Percentiles rank a stretch among this genome's conserved stretches.
Evolutionary conservation across 2,888 invertebrate genomes (phyloP).

Genomic region (Xanthorhoe designata): DNA sequence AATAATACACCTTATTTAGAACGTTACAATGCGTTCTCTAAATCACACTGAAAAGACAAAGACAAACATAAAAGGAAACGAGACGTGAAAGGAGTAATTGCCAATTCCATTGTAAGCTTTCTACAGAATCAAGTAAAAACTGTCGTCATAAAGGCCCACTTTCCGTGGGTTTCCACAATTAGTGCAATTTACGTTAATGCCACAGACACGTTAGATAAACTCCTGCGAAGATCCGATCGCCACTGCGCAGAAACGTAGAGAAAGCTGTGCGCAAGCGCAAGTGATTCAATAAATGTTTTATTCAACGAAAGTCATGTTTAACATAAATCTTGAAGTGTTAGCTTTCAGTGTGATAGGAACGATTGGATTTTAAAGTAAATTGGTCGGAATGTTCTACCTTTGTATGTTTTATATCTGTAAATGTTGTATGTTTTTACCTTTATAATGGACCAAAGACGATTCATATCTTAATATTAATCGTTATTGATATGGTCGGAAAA

Average conservation of each 20-base stretch:
- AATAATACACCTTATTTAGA: background rate
- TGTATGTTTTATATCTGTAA: background rate
- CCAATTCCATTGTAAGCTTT: constrained; percentile 25
- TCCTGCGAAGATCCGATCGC: constrained; percentile 58
- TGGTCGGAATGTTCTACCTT: background rate
- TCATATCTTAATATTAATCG: too few species aligned
- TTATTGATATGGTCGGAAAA: too few species aligned
- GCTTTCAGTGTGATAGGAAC: constrained; percentile 23
- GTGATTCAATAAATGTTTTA: constrained; percentile 34
- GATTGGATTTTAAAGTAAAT: constrained; percentile 4
- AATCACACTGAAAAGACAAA: background rate
- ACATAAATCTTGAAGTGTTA: constrained; percentile 31
- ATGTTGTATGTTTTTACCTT: too few species aligned
- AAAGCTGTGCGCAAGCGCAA: constrained; percentile 33
- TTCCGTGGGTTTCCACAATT: constrained; percentile 66
- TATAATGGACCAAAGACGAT: too few species aligned
- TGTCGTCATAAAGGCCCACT: constrained; percentile 34
- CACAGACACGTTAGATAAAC: constrained; percentile 56
- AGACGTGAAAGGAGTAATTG: constrained; percentile 1
- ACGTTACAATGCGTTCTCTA: background rate
- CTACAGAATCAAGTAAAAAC: constrained; percentile 35
- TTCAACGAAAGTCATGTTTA: constrained; percentile 36
- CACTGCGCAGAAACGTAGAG: constrained; percentile 31
- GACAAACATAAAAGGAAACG: constrained; percentile 1
- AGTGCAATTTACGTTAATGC: constrained; percentile 67